These are phyloP conservation scores for Lacanobia oleracea DNA, from an alignment of 2,888 invertebrate genomes.

Conservation along the genomic window DNA sequence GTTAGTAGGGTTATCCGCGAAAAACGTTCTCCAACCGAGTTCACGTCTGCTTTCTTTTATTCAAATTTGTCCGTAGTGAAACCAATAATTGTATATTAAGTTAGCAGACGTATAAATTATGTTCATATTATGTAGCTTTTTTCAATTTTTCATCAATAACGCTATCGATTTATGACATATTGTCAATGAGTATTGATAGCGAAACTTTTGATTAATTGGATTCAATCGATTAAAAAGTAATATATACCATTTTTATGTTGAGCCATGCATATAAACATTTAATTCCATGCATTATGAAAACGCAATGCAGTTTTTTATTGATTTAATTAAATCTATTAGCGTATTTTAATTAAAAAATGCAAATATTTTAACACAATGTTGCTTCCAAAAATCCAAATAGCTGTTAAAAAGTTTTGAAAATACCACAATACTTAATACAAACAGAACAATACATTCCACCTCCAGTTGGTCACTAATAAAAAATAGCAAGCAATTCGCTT, in stretches of 20 bases:
- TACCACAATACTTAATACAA: neutral
- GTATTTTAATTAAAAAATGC: conserved; percentile 3
- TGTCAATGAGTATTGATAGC: conserved; percentile 30
- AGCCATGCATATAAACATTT: conserved; percentile 4
- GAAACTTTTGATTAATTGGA: conserved; percentile 46
- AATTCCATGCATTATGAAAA: conserved; percentile 25
- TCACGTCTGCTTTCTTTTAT: conserved; percentile 78
- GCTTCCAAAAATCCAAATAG: neutral
- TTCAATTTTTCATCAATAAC: conserved; percentile 52
- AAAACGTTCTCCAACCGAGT: conserved; percentile 67
- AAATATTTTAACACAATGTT: conserved; percentile 4
- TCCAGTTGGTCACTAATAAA: conserved; percentile 13
- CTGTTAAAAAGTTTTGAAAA: neutral
- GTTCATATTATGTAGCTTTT: conserved; percentile 53
- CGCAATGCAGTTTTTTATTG: conserved; percentile 8
- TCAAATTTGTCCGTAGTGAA: conserved; percentile 76
- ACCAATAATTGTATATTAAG: conserved; percentile 73
- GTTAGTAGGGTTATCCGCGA: conserved; percentile 66
- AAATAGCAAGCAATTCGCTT: conserved; percentile 3
- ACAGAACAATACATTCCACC: conserved; percentile 7
- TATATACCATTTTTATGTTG: conserved; percentile 15
- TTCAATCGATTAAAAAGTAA: conserved; percentile 14
- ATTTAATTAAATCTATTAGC: conserved; percentile 12
- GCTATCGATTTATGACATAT: conserved; percentile 44
- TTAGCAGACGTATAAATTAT: conserved; percentile 73